Conservation (phyloP, 2,113 vertebrate genomes). For the Megaceryle maxima region DNA sequence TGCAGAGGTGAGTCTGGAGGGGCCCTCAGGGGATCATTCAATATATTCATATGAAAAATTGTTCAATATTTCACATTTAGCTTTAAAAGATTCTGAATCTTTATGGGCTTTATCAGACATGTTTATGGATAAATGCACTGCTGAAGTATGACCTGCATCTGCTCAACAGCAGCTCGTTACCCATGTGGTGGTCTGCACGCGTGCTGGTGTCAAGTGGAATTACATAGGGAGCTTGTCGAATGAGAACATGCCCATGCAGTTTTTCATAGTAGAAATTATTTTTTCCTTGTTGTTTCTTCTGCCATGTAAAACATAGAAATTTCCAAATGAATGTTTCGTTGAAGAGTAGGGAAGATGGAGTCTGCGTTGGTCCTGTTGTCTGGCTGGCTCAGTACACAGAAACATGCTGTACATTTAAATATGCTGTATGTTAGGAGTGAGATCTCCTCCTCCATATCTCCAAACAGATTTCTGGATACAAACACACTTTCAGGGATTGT, state of each 20-base stretch:
- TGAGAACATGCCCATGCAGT: not conserved
- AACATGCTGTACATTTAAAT: not conserved
- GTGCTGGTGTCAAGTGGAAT: not conserved
- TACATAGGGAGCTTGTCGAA: too few species aligned
- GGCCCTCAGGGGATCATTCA: not conserved
- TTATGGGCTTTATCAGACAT: not conserved
- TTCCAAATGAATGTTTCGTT: not conserved
- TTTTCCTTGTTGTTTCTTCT: not conserved
- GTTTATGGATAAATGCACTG: not conserved
- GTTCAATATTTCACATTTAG: not conserved
- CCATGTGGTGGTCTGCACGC: fast-evolving
- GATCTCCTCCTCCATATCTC: not conserved
- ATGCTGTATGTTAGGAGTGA: not conserved
- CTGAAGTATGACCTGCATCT: not conserved
- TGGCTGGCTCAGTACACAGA: not conserved
- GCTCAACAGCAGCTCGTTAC: not conserved
- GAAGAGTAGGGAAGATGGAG: not conserved
- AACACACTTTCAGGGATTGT: not conserved
- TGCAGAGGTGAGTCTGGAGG: fast-evolving
- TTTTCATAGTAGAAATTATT: not conserved
- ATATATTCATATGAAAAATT: fast-evolving
- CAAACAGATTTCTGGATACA: not conserved
- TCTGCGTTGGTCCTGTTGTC: not conserved
- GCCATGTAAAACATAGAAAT: fast-evolving
- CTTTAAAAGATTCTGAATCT: not conserved